Evolutionary conservation across 2,888 invertebrate genomes (phyloP), one percentile per base, ranked within the genome.

Genomic region (Oscheius sp.): DNA sequence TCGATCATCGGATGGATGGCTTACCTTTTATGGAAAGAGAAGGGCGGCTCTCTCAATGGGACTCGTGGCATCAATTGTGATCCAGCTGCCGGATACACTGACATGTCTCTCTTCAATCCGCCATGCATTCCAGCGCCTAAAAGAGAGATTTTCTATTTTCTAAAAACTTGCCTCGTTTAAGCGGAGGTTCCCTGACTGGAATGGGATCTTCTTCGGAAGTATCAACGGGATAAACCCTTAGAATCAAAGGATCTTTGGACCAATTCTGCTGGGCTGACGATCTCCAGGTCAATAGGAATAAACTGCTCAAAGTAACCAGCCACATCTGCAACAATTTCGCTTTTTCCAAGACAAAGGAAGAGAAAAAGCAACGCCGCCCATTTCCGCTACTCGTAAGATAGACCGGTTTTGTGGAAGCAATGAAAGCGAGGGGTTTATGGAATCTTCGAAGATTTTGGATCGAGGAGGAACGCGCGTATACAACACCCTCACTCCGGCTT

Each of bases 21-120:
- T 29, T 66, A 66, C 66, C 66, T 53, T 48, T 68, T 68, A n/a
- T n/a, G n/a, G n/a, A n/a, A n/a, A n/a, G n/a, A n/a, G 12, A 68
- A 48, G 3, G 68, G 68, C 20, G 68, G 68, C 48, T 68, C 68
- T 23, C 68, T 29, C 27, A 68, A 27, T 10, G 68, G 68, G 20
- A 68, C 31, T 4, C 68, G 58, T 8, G 68, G 68, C 52, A 68
- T 61, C 27, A 61, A 25, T 27, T 61, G 61, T 12, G 50, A 48
- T 25, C 68, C 68, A 3, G 68, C 68, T 4, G 68, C 46, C 8
- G 68, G 68, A 33, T 68, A 68, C n/a, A 68, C 58, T 4, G 61
- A 58, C 17, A 58, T 31, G 25, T 68, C 68, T 33, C 68, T 58
- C 61, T 68, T 68, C 57, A 55, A 20, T 10, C 57, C 66, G 17